A percentile compares a stretch with the other conserved stretches of the same genome.
Conservation (phyloP, 2,113 vertebrate genomes). For the Nymphicus hollandicus region DNA sequence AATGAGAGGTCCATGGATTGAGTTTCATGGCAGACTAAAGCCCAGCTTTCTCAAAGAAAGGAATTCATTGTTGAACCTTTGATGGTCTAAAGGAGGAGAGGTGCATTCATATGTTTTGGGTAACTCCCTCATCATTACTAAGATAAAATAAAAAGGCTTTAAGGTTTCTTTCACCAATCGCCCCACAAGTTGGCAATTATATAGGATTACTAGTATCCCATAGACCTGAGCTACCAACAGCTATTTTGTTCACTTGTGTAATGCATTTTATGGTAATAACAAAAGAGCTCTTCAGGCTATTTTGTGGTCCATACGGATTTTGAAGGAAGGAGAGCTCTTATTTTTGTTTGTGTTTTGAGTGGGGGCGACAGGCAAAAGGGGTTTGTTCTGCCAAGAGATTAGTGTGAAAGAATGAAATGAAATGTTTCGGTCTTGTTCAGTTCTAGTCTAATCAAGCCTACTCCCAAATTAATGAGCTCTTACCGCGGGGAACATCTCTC, state of each 20-base stretch:
- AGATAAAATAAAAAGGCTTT: constrained; percentile 65
- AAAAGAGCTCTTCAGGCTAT: constrained; percentile 56
- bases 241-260: constrained; percentile 25
- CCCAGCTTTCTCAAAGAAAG: constrained; percentile 61
- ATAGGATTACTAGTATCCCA: constrained; percentile 63
- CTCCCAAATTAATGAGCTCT: constrained; percentile 60
- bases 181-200: constrained; percentile 53
- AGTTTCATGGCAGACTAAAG: constrained; percentile 68
- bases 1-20: constrained; percentile 67
- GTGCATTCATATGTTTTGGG: constrained; percentile 53
- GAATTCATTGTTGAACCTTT: constrained; percentile 65
- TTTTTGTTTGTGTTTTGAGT: constrained; percentile 64
- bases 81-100: constrained; percentile 59
- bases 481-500: constrained; percentile 23
- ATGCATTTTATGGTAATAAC: constrained; percentile 36
- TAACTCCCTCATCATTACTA: constrained; percentile 55
- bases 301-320: constrained; percentile 51
- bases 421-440: constrained; percentile 30
- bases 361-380: neutral
- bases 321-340: neutral
- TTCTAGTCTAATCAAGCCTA: constrained; percentile 54
- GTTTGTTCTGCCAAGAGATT: constrained; percentile 49
- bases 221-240: constrained; percentile 42
- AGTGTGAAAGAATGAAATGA: constrained; percentile 45
- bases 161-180: constrained; percentile 26